phyloP scores from a whole-genome alignment of 2,888 invertebrate genomes.

The Drosophila anomalipes region DNA sequence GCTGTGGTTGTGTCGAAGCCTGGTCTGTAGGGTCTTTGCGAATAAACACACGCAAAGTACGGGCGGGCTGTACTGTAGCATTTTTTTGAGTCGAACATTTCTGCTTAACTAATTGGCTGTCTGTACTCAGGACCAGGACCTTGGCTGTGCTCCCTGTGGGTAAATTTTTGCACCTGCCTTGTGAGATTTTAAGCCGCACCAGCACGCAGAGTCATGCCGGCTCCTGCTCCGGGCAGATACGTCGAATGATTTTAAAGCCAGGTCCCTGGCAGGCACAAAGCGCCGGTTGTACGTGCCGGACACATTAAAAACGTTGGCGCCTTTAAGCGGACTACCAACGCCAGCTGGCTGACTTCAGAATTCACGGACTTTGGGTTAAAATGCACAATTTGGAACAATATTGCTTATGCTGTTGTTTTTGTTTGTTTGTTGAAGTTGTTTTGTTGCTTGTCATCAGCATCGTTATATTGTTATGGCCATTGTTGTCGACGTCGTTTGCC shows the following conservation, averaged over 20 bases:
- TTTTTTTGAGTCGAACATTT: constrained; percentile 64
- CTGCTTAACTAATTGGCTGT: constrained; percentile 77
- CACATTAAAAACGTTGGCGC: constrained; percentile 64
- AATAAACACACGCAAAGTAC: constrained; percentile 59
- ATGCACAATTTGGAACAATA: constrained; percentile 76
- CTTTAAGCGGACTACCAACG: constrained; percentile 51
- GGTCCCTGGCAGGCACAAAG: constrained; percentile 20
- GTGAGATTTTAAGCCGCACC: constrained; percentile 41
- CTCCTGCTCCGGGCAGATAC: constrained; percentile 33
- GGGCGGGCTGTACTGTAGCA: constrained; percentile 36
- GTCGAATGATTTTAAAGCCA: constrained; percentile 34
- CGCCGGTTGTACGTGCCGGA: constrained; percentile 67
- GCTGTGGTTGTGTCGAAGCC: not conserved
- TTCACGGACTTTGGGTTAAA: constrained; percentile 56
- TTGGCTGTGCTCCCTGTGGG: constrained; percentile 23
- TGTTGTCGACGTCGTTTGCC: constrained; percentile 55
- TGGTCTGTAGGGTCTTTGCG: constrained; percentile 11
- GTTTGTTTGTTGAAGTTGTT: constrained; percentile 25
- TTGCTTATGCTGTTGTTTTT: constrained; percentile 54
- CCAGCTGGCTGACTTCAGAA: constrained; percentile 3
- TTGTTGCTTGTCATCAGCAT: constrained; percentile 73
- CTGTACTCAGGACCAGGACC: constrained; percentile 29
- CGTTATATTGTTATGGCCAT: constrained; percentile 80
- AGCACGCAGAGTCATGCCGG: constrained; percentile 19
- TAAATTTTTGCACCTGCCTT: constrained; percentile 17